Percentiles rank a stretch among this genome's conserved stretches.
Evolutionary conservation across 2,113 vertebrate species (phyloP).

Genomic region (Brienomyrus brachyistius): DNA sequence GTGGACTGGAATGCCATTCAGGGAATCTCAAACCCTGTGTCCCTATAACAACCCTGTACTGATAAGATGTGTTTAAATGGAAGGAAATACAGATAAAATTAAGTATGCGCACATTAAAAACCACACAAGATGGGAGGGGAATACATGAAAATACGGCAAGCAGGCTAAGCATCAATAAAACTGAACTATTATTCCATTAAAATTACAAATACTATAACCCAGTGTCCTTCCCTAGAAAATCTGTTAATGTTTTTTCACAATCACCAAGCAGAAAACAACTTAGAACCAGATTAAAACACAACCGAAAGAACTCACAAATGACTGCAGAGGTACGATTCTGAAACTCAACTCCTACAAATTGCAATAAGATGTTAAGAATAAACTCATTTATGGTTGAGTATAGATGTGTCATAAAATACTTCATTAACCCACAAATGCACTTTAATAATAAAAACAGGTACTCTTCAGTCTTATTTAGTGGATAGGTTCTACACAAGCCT

Average conservation of each 20-base stretch:
- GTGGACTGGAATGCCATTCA: neutral
- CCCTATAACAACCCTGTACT: neutral
- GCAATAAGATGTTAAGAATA: no score
- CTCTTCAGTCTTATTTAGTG: neutral
- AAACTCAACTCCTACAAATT: no score
- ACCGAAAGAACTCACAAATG: neutral
- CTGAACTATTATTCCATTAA: neutral
- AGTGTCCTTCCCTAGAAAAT: neutral
- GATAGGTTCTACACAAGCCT: neutral
- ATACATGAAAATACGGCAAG: neutral
- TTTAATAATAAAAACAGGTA: neutral
- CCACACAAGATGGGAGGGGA: neutral
- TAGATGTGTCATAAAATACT: no score
- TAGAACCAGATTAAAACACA: neutral
- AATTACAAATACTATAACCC: neutral
- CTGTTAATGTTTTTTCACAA: neutral
- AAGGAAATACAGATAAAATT: neutral
- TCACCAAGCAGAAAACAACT: neutral
- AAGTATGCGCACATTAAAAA: neutral
- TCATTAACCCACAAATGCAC: no score
- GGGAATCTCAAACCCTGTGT: neutral
- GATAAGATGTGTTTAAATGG: neutral
- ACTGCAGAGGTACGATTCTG: no score
- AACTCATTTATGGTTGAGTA: no score
- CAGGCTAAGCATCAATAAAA: neutral